Percentiles rank a stretch among this genome's conserved stretches.
phyloP scores from a whole-genome alignment of 2,113 vertebrate genomes.

The Tenebrosternarchus preto region DNA sequence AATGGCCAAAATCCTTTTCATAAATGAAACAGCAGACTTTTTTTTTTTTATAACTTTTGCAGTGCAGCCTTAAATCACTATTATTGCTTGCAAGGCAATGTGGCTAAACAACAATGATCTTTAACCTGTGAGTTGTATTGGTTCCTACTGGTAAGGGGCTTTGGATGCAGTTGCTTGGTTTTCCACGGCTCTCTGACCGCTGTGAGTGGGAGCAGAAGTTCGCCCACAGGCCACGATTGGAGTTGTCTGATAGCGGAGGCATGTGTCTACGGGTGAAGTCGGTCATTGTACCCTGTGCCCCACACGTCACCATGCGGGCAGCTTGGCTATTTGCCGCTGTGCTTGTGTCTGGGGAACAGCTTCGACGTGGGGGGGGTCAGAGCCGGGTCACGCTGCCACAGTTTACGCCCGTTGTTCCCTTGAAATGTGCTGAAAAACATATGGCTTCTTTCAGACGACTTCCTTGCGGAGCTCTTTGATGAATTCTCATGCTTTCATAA shows the following conservation, averaged over 20 bases:
- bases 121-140: too few relatives aligned
- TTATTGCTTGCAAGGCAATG: conserved; percentile 12
- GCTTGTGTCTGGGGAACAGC: conserved; percentile 62
- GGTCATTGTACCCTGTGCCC: conserved; percentile 66
- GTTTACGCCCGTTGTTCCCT: conserved; percentile 29
- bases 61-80: not conserved
- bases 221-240: conserved; percentile 70
- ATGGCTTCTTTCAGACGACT: not conserved
- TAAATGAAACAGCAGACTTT: not conserved
- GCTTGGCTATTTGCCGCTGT: conserved; percentile 65
- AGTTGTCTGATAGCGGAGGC: conserved; percentile 67
- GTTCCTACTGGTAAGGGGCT: not conserved
- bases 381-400: conserved; percentile 59
- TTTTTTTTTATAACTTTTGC: not conserved
- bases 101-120: not conserved
- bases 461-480: not conserved
- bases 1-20: not conserved
- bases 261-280: conserved; percentile 72
- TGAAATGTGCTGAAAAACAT: not conserved
- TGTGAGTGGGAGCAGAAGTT: conserved; percentile 69
- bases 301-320: conserved; percentile 62
- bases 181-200: not conserved
- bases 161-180: not conserved
- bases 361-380: conserved; percentile 56
- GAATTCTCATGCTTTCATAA: not conserved